phyloP scores from a whole-genome alignment of 1,140 invertebrate genomes.

The Odontomachus brunneus region DNA sequence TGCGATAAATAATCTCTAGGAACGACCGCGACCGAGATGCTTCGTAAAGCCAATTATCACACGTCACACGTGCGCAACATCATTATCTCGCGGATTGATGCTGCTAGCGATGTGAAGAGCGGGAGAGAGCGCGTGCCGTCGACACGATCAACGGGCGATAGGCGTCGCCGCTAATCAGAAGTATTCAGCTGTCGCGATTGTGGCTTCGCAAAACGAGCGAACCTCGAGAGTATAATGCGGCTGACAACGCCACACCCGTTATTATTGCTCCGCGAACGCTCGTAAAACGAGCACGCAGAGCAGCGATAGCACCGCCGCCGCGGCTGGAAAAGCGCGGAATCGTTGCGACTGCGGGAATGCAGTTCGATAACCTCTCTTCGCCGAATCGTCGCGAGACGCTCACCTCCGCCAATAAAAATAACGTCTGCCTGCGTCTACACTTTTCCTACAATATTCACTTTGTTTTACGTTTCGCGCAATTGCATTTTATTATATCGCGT shows the following conservation, averaged over 20 bases:
- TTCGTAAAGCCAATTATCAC: neutral
- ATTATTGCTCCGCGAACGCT: conserved; percentile 50
- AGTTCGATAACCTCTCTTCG: conserved; percentile 64
- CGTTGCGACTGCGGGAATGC: conserved; percentile 46
- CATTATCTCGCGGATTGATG: conserved; percentile 37
- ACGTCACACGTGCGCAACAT: neutral
- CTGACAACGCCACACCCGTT: conserved; percentile 57
- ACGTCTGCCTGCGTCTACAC: conserved; percentile 20
- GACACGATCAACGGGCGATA: conserved; percentile 38
- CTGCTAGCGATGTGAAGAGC: neutral
- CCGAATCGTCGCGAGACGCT: conserved; percentile 57
- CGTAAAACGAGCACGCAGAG: conserved; percentile 54
- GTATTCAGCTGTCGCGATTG: conserved; percentile 55
- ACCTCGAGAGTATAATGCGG: conserved; percentile 11
- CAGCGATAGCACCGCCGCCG: conserved; percentile 54
- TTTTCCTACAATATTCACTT: neutral
- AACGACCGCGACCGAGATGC: neutral
- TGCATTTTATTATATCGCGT: too few species aligned
- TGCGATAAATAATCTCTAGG: neutral
- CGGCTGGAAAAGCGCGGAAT: conserved; percentile 47
- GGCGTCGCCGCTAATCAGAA: conserved; percentile 51
- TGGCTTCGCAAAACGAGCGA: conserved; percentile 23
- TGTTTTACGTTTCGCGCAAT: too few species aligned
- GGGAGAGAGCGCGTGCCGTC: conserved; percentile 20
- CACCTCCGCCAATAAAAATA: conserved; percentile 59